Evolutionary conservation across 2,888 invertebrate species (phyloP), one percentile per base, ranked within the genome.

Genomic region (Cryptocephalus moraei): DNA sequence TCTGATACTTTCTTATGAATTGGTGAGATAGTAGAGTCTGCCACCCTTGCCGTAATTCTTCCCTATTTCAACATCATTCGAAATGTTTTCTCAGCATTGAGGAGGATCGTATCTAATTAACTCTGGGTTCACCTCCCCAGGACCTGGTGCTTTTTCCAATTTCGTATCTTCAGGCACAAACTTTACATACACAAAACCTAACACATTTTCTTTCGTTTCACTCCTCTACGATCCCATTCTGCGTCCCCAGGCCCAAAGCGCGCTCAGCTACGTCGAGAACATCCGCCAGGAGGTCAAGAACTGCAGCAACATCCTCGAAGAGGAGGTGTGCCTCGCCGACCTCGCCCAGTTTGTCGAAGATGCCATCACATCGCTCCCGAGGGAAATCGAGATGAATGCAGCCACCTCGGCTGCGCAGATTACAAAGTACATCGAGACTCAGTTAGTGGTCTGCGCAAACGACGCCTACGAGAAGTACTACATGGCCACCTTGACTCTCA

Each of bases 331-430:
- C 31, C 6, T 48, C 4, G 48, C 46, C 12, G 45, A 50, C n/a
- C n/a, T n/a, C n/a, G n/a, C n/a, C n/a, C n/a, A n/a, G 38, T 32
- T 53, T 33, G 41, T 53, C 8, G 50, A 50, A 34, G 38, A 22
- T 10, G 53, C 49, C 33, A 46, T 49, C 34, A 41, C 43, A 1
- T 31, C 40, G 4, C 33, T 49, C 1, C 49, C 46, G 2, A 39
- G 32, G 8, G 32, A 40, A 32, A 51, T 51, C 2, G 47, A 43
- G 33, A 41, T 33, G 10, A 45, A 49, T 11, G 47, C 40, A 2
- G 46, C 39, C 10, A 45, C 34, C 13, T 42, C 36, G 9, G 49
- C 32, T 4, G 33, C 32, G 8, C 22, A 33, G 2, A 44, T 48
- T 13, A 12, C 12, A 9, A 13, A n/a, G n/a, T n/a, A 50, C 11